Conservation (phyloP, 2,797 vertebrate species). For the Lepus oiostolus region DNA sequence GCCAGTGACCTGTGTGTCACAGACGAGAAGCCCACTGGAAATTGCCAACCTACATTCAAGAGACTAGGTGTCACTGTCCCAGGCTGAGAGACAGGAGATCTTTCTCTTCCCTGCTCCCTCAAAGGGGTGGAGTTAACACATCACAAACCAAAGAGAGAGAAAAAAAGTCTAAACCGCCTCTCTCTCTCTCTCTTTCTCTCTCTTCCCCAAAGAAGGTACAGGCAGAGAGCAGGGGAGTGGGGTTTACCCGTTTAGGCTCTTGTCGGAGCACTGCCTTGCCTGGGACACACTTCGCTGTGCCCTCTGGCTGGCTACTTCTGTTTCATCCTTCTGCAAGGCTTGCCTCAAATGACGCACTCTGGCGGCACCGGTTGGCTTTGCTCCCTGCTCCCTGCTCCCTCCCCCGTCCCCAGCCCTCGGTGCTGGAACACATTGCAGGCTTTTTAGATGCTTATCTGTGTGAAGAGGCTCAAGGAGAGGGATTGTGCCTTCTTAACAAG, state of each 20-base stretch:
- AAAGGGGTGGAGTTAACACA: no score
- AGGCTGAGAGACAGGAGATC: no score
- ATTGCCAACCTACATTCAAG: no score
- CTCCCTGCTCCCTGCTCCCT: neutral
- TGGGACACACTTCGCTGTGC: neutral
- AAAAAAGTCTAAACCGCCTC: no score
- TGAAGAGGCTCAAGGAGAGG: neutral
- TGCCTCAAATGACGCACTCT: slow-evolving; percentile 17
- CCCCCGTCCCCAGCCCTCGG: neutral
- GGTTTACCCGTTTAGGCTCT: neutral
- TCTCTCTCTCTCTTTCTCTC: no score
- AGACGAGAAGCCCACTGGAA: no score
- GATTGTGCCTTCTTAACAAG: neutral
- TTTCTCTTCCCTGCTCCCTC: no score
- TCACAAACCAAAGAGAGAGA: no score
- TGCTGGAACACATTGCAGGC: neutral
- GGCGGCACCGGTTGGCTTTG: neutral
- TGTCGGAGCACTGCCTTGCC: neutral
- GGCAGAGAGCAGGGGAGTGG: no score
- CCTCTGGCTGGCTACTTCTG: neutral
- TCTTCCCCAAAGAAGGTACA: no score
- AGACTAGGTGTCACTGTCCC: no score
- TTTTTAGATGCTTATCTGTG: neutral
- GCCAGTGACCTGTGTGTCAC: no score
- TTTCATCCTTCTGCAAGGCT: neutral